Evolutionary conservation across 2,888 invertebrate genomes (phyloP).

Genomic region (Spisula solida): DNA sequence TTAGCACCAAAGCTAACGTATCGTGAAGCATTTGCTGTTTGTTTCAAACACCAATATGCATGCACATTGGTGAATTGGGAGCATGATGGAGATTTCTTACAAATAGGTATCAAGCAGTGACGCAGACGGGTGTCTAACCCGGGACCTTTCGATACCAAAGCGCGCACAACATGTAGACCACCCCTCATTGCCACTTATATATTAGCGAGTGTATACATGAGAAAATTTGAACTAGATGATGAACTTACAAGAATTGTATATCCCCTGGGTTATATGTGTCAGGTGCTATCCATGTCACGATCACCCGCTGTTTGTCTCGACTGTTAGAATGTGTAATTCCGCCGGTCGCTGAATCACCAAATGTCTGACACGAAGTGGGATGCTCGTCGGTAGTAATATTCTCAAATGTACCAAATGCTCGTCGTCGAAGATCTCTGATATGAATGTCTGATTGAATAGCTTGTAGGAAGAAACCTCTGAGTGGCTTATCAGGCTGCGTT

Average conservation of each 20-base stretch:
- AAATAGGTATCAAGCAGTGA: too few species aligned
- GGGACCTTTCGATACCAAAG: too few species aligned
- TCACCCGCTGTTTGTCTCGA: constrained; percentile 34
- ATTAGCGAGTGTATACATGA: too few species aligned
- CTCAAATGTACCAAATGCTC: constrained; percentile 62
- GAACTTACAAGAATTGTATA: constrained; percentile 67
- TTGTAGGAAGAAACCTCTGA: constrained; percentile 68
- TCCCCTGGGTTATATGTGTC: constrained; percentile 54
- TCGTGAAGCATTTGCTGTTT: too few species aligned
- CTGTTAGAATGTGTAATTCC: constrained; percentile 66
- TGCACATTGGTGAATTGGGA: too few species aligned
- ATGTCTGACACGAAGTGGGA: constrained; percentile 58
- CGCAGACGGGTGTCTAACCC: too few species aligned
- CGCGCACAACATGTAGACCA: too few species aligned
- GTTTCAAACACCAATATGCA: too few species aligned
- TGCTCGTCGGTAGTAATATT: constrained; percentile 50
- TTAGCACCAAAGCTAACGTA: too few species aligned
- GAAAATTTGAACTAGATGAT: too few species aligned
- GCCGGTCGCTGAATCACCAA: constrained; percentile 32
- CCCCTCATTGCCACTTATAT: too few species aligned
- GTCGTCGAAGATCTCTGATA: constrained; percentile 58
- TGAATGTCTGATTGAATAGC: constrained; percentile 62
- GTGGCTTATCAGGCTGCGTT: constrained; percentile 14
- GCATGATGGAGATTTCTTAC: too few species aligned
- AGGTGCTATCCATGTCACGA: constrained; percentile 64